Percentiles rank a stretch among this genome's conserved stretches.
Evolutionary conservation across 2,797 vertebrate species (phyloP).

Genomic region (Chrysocyon brachyurus): DNA sequence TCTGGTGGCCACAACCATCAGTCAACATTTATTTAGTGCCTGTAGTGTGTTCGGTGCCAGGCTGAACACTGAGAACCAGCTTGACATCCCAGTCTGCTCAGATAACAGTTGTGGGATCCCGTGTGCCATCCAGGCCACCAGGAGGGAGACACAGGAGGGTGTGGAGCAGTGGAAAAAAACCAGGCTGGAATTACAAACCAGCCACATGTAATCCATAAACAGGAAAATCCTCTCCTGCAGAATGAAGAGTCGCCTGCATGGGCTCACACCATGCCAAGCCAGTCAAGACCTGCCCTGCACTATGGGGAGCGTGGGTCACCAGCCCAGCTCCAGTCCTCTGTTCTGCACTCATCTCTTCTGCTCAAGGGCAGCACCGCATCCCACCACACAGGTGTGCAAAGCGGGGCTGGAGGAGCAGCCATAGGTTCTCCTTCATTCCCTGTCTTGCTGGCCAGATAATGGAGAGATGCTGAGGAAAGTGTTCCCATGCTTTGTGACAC

Average conservation of each 20-base stretch:
- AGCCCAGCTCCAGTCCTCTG: neutral
- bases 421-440: neutral
- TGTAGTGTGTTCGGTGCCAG: rapidly evolving
- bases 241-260: neutral
- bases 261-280: neutral
- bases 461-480: neutral
- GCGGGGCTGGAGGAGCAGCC: too few species aligned
- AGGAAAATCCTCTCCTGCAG: constrained; percentile 50
- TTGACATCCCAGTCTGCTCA: neutral
- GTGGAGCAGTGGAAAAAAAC: neutral
- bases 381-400: too few species aligned
- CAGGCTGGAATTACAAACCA: constrained; percentile 4
- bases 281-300: neutral
- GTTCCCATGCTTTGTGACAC: neutral
- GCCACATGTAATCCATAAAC: neutral
- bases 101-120: neutral
- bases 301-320: rapidly evolving
- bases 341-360: neutral
- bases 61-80: neutral
- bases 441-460: neutral
- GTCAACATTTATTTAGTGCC: neutral
- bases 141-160: neutral
- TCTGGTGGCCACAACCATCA: neutral
- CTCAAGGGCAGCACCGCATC: neutral
- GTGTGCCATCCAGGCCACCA: neutral